A percentile compares a stretch with the other conserved stretches of the same genome.
Conservation (phyloP, 2,113 vertebrate species). For the Pseudopipra pipra region DNA sequence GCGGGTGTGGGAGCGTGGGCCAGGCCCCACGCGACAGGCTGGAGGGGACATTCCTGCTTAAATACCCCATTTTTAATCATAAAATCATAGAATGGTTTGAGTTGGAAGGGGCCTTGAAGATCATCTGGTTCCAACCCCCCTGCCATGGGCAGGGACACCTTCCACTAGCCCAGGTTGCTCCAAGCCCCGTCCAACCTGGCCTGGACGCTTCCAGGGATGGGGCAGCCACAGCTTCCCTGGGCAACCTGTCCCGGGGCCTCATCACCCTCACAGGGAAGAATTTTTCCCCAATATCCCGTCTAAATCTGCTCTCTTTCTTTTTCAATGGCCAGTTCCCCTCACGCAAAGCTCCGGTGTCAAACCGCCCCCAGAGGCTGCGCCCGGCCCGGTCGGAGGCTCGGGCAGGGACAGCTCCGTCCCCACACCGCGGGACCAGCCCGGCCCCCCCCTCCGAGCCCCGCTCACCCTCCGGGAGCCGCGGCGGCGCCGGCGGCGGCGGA, state of each 20-base stretch:
- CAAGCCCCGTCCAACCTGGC: neutral
- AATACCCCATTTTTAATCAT: neutral
- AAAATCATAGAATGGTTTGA: neutral
- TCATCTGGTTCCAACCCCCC: too few species aligned
- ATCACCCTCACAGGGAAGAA: neutral
- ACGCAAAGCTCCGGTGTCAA: neutral
- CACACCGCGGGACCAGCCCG: neutral
- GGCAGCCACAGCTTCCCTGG: neutral
- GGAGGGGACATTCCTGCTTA: neutral
- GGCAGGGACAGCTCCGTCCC: neutral
- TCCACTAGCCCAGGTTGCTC: too few species aligned
- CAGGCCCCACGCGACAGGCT: neutral
- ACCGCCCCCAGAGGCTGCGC: neutral
- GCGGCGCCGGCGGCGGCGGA: conserved; percentile 49
- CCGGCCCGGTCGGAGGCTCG: neutral
- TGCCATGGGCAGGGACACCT: neutral
- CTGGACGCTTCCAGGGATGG: neutral
- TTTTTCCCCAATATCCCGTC: neutral
- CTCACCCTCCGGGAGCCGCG: neutral
- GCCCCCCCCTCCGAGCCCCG: neutral
- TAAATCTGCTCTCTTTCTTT: neutral
- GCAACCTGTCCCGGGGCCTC: neutral
- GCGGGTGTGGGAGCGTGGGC: neutral
- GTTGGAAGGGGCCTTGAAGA: neutral
- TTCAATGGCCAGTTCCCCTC: neutral